These are phyloP conservation scores for Vireo griseus DNA, from an alignment of 2,797 vertebrate genomes.

Conservation along the genomic window DNA sequence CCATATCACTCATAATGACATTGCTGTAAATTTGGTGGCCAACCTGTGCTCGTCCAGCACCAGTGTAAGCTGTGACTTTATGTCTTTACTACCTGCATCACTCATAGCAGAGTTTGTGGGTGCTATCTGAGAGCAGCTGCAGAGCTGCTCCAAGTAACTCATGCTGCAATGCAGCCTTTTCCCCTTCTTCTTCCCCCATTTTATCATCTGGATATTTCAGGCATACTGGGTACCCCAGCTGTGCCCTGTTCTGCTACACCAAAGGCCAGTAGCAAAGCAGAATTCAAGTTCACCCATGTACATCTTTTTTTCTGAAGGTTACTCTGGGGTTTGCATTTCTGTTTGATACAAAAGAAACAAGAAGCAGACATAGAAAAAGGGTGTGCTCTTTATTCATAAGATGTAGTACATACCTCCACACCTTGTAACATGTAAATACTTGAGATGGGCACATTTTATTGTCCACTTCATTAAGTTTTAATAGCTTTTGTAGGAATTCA, in stretches of 20 bases:
- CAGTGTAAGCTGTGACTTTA: background rate
- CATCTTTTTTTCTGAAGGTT: background rate
- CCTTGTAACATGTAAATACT: background rate
- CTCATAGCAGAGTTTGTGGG: background rate
- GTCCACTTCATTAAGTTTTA: background rate
- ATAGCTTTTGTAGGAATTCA: background rate
- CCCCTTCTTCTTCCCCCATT: background rate
- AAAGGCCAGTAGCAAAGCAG: background rate
- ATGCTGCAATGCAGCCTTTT: background rate
- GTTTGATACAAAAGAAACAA: background rate
- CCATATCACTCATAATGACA: background rate
- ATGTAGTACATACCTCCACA: background rate
- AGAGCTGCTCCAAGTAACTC: background rate
- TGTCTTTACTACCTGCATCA: background rate
- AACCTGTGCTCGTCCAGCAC: background rate
- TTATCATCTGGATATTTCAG: background rate
- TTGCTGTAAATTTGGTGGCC: background rate
- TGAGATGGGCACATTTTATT: background rate
- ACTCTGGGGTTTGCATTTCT: background rate
- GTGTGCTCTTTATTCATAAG: background rate
- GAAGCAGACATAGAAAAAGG: background rate
- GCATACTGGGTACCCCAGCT: fast-evolving
- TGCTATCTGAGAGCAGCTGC: background rate
- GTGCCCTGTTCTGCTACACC: background rate
- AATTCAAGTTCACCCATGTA: background rate